Evolutionary conservation across 64 coral and sea anemone species (phyloP).

Genomic region (Hydrozoanthus tunicans): DNA sequence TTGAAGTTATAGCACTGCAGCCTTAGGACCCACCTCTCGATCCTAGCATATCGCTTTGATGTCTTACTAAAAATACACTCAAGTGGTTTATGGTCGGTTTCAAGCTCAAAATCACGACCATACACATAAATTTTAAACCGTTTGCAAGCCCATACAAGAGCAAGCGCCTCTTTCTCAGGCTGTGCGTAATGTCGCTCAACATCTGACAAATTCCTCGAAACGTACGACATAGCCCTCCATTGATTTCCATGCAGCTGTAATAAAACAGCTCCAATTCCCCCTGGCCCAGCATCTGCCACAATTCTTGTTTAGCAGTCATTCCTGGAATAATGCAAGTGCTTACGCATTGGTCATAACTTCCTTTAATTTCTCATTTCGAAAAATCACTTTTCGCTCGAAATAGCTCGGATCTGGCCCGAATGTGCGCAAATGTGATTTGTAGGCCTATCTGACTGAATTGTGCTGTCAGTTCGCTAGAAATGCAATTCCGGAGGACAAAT

Average conservation of each 20-base stretch:
- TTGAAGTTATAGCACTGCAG: slow-evolving; percentile 9
- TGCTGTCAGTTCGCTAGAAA: too few species aligned
- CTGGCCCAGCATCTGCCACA: slow-evolving; percentile 15
- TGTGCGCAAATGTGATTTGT: too few species aligned
- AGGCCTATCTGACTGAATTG: too few species aligned
- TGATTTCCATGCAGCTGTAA: neutral
- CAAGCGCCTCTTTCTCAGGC: neutral
- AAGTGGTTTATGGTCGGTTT: slow-evolving; percentile 46
- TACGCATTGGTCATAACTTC: slow-evolving; percentile 20
- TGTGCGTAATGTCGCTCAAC: slow-evolving; percentile 22
- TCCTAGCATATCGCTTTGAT: slow-evolving; percentile 37
- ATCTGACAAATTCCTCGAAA: slow-evolving; percentile 40
- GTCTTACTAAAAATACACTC: slow-evolving; percentile 37
- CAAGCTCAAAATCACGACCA: slow-evolving; percentile 28
- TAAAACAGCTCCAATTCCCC: too few species aligned
- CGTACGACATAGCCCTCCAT: slow-evolving; percentile 55
- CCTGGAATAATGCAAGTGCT: slow-evolving; percentile 46
- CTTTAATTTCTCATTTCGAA: slow-evolving; percentile 14
- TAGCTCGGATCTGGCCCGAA: too few species aligned
- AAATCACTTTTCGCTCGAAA: too few species aligned
- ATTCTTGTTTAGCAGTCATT: slow-evolving; percentile 53
- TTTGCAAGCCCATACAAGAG: slow-evolving; percentile 39
- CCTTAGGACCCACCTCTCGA: slow-evolving; percentile 16
- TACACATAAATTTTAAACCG: slow-evolving; percentile 34
- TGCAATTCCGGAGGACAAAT: too few species aligned